phyloP scores from a whole-genome alignment of 2,797 vertebrate genomes.

The Thaleichthys pacificus region DNA sequence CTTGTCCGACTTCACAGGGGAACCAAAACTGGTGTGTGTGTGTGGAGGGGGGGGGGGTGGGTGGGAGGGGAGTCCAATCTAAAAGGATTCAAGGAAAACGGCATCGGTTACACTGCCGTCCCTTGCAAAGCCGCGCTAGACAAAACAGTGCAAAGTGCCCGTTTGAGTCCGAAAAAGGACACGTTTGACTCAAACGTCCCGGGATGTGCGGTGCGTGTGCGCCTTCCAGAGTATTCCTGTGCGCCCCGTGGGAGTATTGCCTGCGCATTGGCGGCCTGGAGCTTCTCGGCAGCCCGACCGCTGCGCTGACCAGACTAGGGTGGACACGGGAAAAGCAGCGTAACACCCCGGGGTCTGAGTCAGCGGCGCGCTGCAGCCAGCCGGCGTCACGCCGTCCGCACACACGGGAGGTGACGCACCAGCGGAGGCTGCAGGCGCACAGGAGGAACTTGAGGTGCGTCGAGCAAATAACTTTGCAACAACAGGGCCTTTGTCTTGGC shows the following conservation, averaged over 20 bases:
- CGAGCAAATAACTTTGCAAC: neutral
- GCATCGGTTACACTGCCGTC: too few relatives aligned
- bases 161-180: too few relatives aligned
- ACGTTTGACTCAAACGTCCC: too few relatives aligned
- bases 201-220: too few relatives aligned
- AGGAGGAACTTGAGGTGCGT: constrained; percentile 10
- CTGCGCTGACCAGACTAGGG: constrained; percentile 23
- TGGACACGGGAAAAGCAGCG: constrained; percentile 25
- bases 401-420: constrained; percentile 33
- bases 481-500: constrained; percentile 2
- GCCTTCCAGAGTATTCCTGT: constrained; percentile 19
- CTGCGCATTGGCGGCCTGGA: constrained; percentile 40
- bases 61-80: too few relatives aligned
- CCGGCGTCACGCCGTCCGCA: constrained; percentile 14
- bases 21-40: too few relatives aligned
- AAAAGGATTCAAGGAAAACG: too few relatives aligned
- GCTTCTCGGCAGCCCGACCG: constrained; percentile 15
- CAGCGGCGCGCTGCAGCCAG: constrained; percentile 10
- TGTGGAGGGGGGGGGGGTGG: too few relatives aligned
- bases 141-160: too few relatives aligned
- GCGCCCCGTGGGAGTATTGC: constrained; percentile 18
- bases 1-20: too few relatives aligned
- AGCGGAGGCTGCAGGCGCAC: constrained; percentile 1
- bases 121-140: too few relatives aligned
- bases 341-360: constrained; percentile 19